Evolutionary conservation across 2,888 invertebrate genomes (phyloP).

Genomic region (Hyles lineata): DNA sequence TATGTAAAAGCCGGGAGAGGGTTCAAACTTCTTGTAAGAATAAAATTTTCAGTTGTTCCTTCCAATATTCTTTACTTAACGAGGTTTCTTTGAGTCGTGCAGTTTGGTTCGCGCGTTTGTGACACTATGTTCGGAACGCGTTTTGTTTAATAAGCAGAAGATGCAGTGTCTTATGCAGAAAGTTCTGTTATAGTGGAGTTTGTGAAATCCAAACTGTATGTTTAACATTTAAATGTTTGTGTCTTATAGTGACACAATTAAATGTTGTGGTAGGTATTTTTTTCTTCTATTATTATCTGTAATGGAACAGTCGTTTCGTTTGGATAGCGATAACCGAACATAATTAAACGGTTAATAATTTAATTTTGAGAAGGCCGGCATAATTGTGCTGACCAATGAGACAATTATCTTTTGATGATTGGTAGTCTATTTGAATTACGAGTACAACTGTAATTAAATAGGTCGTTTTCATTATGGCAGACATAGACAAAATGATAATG

Average conservation of each 20-base stretch:
- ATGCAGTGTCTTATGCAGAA: neutral
- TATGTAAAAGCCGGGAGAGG: slow-evolving; percentile 51
- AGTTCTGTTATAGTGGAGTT: neutral
- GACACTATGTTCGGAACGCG: neutral
- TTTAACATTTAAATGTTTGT: neutral
- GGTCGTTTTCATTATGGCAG: too few species aligned
- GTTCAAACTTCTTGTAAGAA: slow-evolving; percentile 36
- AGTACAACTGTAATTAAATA: too few species aligned
- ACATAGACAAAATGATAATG: too few species aligned
- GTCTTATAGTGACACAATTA: neutral
- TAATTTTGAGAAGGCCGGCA: too few species aligned
- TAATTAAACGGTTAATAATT: too few species aligned
- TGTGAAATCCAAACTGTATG: neutral
- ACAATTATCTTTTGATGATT: too few species aligned
- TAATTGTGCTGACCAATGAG: too few species aligned
- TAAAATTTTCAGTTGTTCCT: slow-evolving; percentile 24
- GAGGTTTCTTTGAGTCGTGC: neutral
- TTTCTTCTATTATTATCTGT: neutral
- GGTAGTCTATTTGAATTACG: too few species aligned
- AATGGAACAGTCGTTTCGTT: too few species aligned
- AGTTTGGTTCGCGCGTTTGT: slow-evolving; percentile 6
- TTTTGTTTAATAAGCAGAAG: neutral
- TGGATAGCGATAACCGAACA: too few species aligned
- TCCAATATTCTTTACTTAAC: slow-evolving; percentile 27
- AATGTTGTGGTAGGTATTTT: neutral